These are phyloP conservation scores for Fulmarus glacialis DNA, from an alignment of 2,113 vertebrate genomes.

Conservation along the genomic window DNA sequence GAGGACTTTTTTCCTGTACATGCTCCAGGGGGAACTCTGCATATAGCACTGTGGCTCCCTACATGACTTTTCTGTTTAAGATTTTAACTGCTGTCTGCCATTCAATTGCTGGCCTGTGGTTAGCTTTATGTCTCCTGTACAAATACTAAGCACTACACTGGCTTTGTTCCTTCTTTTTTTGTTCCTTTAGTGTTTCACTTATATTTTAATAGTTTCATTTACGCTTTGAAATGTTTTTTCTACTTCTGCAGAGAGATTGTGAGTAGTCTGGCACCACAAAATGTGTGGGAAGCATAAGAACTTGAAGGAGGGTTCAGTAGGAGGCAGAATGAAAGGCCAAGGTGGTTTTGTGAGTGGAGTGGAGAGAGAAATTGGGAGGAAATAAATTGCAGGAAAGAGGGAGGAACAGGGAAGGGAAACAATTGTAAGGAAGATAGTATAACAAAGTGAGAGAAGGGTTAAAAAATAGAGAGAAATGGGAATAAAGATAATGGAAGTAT, in stretches of 20 bases:
- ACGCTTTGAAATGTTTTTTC: not conserved
- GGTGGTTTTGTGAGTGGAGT: not conserved
- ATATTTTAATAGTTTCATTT: constrained; percentile 26
- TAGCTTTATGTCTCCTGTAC: not conserved
- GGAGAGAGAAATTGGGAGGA: not conserved
- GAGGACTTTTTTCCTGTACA: not conserved
- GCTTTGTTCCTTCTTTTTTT: not conserved
- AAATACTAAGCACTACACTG: not conserved
- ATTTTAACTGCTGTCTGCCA: not conserved
- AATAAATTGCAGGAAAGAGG: not conserved
- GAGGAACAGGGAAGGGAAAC: not conserved
- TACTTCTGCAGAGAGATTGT: not conserved
- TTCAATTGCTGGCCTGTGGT: constrained; percentile 3
- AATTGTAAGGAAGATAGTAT: not conserved
- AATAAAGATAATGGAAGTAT: not conserved
- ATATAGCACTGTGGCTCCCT: not conserved
- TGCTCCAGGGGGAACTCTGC: not conserved
- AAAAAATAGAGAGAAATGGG: not conserved
- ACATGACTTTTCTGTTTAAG: constrained; percentile 32
- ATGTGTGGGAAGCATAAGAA: not conserved
- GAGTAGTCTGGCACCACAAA: not conserved
- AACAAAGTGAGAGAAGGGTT: not conserved
- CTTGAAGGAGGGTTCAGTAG: not conserved
- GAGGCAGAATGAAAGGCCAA: not conserved
- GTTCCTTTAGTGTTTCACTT: not conserved